Percentiles rank a stretch among this genome's conserved stretches.
These are phyloP conservation scores for Spheniscus humboldti DNA, from an alignment of 2,797 vertebrate genomes.

Conservation along the genomic window DNA sequence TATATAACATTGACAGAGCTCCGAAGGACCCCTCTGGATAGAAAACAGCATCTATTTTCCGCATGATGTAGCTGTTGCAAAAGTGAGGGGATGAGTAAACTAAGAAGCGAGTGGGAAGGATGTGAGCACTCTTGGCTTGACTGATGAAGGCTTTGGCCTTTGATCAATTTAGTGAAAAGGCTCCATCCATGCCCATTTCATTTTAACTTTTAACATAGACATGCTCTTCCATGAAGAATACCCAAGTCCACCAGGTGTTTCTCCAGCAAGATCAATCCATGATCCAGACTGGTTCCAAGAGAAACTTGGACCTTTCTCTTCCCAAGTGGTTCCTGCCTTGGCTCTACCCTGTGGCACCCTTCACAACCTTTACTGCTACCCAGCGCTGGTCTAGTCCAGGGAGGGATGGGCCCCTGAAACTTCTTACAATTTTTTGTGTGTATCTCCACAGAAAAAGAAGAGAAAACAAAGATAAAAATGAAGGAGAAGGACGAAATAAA, in stretches of 20 bases:
- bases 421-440: neutral
- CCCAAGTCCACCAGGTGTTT: neutral
- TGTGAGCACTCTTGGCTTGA: neutral
- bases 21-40: neutral
- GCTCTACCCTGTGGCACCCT: neutral
- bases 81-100: neutral
- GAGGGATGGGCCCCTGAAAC: neutral
- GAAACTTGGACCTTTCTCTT: neutral
- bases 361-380: neutral
- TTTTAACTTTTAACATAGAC: neutral
- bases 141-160: neutral
- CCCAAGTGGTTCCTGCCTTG: accelerated
- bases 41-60: neutral
- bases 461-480: neutral
- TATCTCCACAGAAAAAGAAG: neutral
- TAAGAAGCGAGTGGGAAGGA: neutral
- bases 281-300: neutral
- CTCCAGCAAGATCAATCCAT: neutral
- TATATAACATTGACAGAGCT: neutral
- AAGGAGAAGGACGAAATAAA: neutral
- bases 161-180: neutral
- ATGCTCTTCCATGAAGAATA: neutral
- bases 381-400: neutral
- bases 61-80: neutral
- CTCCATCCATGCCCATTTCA: neutral